phyloP scores from a whole-genome alignment of 2,797 vertebrate species.

The Amniataba percoides region DNA sequence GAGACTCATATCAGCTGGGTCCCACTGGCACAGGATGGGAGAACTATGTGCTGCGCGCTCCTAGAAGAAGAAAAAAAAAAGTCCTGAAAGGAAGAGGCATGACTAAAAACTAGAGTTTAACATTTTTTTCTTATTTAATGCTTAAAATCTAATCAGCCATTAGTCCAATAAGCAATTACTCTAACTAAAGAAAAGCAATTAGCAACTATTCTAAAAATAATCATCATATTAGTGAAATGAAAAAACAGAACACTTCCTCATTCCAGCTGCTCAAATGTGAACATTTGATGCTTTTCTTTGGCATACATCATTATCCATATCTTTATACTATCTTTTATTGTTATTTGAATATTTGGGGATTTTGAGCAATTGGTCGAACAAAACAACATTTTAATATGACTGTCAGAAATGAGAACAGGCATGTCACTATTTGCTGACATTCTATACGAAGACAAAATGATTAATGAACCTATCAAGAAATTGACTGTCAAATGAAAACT shows the following conservation, averaged over 20 bases:
- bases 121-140: too few relatives aligned
- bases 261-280: neutral
- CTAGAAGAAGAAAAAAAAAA: constrained; percentile 19
- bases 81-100: neutral
- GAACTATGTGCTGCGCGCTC: constrained; percentile 23
- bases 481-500: too few relatives aligned
- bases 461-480: neutral
- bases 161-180: neutral
- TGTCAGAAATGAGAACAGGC: neutral
- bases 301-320: neutral
- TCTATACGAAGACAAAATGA: neutral
- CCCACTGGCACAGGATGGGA: constrained; percentile 50
- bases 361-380: neutral
- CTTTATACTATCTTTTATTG: too few relatives aligned
- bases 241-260: neutral
- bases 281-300: neutral
- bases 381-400: neutral
- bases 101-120: neutral
- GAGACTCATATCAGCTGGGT: constrained; percentile 68
- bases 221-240: neutral
- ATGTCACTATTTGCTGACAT: neutral
- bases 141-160: neutral
- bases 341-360: too few relatives aligned
- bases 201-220: too few relatives aligned
- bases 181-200: neutral